Evolutionary conservation across 2,888 invertebrate genomes (phyloP), one percentile per base, ranked within the genome.

Genomic region (Lasius fuliginosus): DNA sequence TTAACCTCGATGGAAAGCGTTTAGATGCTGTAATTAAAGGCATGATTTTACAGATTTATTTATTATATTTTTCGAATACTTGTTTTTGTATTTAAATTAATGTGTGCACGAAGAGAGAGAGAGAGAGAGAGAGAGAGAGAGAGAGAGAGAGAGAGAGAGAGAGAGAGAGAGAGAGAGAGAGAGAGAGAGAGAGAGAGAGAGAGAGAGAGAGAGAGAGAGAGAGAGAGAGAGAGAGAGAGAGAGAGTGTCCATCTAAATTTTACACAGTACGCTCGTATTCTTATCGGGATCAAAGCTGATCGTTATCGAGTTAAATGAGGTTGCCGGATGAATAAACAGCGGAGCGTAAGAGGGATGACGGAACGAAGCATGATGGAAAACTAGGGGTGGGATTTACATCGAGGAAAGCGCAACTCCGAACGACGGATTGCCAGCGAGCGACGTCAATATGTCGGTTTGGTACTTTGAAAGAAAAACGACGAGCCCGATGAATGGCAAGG

Each of bases 401-500:
- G 76, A 77, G 53, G 53, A 46, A 69, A 83, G 84, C 53, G 84
- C 68, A 85, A 88, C 79, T 90, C 76, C 53, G 81, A 67, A 58
- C 75, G 87, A 89, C 85, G 85, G 86, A 90, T 89, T 86, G 82
- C 67, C 79, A 82, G 58, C 62, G 58, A 74, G 60, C 67, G 58
- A 82, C 79, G 85, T 84, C 81, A 83, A 85, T 85, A 90, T 84
- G 85, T 90, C 83, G 84, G 71, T 76, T 30, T 69, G 71, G 77
- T 62, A 77, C 60, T 87, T 85, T 75, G 23, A 11, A 65, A 69
- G 56, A 74, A 67, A 62, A 83, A 82, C 58, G 62, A 77, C 36
- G 46, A 75, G n/a, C 33, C 27, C 2, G 36, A 53, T 3, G 69
- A 74, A 76, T 75, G 49, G 64, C 49, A 53, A 73, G 74, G 23